Evolutionary conservation across 2,797 vertebrate species (phyloP).

Genomic region (Anableps anableps): DNA sequence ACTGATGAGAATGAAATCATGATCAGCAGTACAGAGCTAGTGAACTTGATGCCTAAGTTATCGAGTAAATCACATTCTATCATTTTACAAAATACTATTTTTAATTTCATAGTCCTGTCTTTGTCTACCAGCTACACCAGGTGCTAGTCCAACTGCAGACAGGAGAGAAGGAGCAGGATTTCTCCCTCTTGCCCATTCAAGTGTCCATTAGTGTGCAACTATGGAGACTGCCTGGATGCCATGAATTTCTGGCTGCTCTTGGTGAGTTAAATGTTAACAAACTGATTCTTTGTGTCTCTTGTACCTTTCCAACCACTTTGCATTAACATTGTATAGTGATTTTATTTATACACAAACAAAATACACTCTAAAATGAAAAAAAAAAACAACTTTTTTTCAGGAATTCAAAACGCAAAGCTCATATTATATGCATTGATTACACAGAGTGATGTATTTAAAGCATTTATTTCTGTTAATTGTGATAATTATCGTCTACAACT

Average conservation of each 20-base stretch:
- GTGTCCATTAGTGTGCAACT: slow-evolving; percentile 99
- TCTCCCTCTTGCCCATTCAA: slow-evolving; percentile 92
- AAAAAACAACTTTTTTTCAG: not conserved
- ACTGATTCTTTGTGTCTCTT: not conserved
- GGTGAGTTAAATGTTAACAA: slow-evolving; percentile 79
- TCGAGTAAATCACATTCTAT: not conserved
- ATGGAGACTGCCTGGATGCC: slow-evolving; percentile 97
- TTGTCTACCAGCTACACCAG: slow-evolving; percentile 90
- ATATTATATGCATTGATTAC: not conserved
- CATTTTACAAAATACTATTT: not conserved
- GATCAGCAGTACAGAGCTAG: not conserved
- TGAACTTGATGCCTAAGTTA: slow-evolving; percentile 7
- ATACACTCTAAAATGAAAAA: not conserved
- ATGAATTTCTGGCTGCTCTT: slow-evolving; percentile 96
- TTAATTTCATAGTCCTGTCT: not conserved
- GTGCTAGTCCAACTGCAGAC: slow-evolving; percentile 97
- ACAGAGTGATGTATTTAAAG: not conserved
- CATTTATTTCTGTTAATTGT: not conserved
- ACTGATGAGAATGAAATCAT: not conserved
- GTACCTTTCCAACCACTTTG: not conserved
- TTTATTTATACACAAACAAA: not conserved
- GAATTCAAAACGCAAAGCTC: not conserved
- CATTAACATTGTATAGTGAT: not conserved
- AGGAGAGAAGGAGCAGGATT: slow-evolving; percentile 97
- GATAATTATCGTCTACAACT: not conserved